Evolutionary conservation across 1,140 invertebrate species (phyloP).

Genomic region (Bombus affinis): DNA sequence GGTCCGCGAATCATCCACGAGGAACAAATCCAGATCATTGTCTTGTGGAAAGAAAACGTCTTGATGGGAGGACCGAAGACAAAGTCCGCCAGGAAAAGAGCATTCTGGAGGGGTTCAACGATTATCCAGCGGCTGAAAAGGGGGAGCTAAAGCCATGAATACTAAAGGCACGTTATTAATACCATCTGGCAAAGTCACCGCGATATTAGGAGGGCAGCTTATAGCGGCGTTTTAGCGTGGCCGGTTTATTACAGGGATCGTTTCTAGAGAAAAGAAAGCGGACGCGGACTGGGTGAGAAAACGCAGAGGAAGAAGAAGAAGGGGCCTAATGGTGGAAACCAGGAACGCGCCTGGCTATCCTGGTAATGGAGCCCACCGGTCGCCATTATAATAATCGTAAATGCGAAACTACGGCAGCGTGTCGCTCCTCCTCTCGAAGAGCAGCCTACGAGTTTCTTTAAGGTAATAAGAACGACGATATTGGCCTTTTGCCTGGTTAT

Average conservation of each 20-base stretch:
- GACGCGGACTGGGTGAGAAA: neutral
- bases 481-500: neutral
- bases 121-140: neutral
- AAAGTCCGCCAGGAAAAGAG: neutral
- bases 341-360: constrained; percentile 32
- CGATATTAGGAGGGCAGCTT: constrained; percentile 38
- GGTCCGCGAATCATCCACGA: neutral
- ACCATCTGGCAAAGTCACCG: constrained; percentile 39
- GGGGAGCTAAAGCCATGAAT: constrained; percentile 42
- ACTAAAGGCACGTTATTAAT: constrained; percentile 51
- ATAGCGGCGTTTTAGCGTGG: constrained; percentile 26
- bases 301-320: constrained; percentile 21
- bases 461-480: constrained; percentile 43
- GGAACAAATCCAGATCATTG: neutral
- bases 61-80: neutral
- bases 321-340: constrained; percentile 37
- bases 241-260: constrained; percentile 44
- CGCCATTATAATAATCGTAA: constrained; percentile 64
- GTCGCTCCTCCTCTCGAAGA: constrained; percentile 3
- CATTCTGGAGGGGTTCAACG: neutral
- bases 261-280: constrained; percentile 8
- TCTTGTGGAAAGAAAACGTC: neutral
- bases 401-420: constrained; percentile 49
- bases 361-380: constrained; percentile 49
- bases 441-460: constrained; percentile 37